Base-by-base conservation (phyloP, 2,797 vertebrate genomes). In the Amazonetta brasiliensis region DNA sequence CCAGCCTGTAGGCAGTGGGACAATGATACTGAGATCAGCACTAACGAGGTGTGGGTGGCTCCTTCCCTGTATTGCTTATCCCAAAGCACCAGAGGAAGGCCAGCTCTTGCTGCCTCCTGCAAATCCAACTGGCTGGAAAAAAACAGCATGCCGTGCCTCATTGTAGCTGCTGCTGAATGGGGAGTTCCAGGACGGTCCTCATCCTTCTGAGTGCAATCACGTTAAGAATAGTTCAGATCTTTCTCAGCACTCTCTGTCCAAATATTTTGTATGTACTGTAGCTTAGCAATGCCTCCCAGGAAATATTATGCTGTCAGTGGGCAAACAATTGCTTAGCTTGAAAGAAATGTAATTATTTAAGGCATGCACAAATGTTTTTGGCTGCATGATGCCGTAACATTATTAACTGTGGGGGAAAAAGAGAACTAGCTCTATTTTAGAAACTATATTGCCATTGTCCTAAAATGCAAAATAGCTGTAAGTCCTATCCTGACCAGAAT, bases 331-430 rank as follows among this genome's bases (percentile, higher is more conserved):
- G 87, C 73, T 95, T 92, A 94, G 80, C 80, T 91, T 95, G 90
- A 97, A 97, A 89, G 84, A 92, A 94, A 71, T 94, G 63, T 87
- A 96, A 85, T 95, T 85, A 94, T 94, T 95, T 94, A 94, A 96
- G 92, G 89, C 95, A 89, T 50, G 79, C 85, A 71, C 62, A 63
- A 87, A 87, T 86, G 85, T 95, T 91, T 93, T 89, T 90, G 74
- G 67, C 77, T 85, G 30, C 4, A 3, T 95, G 50, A 62, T 91
- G 84, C 25, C 26, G 11, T 91, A 89, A 74, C 21, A 10, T 94
- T 84, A 94, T 95, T 96, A 94, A 84, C 46, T 92, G 41, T 4
- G 20, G 52, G 67, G 59, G 37, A 22, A 6, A 88, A 67, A 91
- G 67, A 41, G 83, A 90, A 58, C 71, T 88, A 91, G 74, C 48